Conservation (phyloP, 2,113 vertebrate genomes). For the Bagarius yarrelli region DNA sequence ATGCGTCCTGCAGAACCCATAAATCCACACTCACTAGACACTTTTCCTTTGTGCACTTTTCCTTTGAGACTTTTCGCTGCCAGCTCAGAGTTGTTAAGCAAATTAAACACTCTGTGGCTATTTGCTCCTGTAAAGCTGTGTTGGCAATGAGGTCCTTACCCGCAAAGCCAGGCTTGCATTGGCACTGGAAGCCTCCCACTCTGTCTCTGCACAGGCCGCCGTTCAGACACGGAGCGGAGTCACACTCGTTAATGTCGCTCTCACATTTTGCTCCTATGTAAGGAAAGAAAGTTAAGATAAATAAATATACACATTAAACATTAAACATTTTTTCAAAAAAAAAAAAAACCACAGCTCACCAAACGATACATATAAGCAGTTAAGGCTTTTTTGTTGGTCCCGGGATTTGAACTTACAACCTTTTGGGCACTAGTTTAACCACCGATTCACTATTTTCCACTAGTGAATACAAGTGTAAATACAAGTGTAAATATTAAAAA, state of each 20-base stretch:
- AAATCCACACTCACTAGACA: slow-evolving; percentile 30
- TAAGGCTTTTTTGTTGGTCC: no score
- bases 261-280: slow-evolving; percentile 92
- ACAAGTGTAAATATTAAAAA: no score
- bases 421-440: no score
- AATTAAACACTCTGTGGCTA: slow-evolving; percentile 8
- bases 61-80: slow-evolving; percentile 25
- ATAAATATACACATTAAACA: not conserved
- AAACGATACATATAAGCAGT: no score
- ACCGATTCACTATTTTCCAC: no score
- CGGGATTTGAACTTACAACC: no score
- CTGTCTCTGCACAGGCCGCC: slow-evolving; percentile 83
- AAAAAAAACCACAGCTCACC: not conserved
- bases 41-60: slow-evolving; percentile 27
- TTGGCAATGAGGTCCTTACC: slow-evolving; percentile 69
- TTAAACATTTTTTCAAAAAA: no score
- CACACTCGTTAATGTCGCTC: slow-evolving; percentile 88
- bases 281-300: slow-evolving; percentile 17
- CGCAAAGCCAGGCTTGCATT: slow-evolving; percentile 84
- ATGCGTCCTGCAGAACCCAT: slow-evolving; percentile 33
- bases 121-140: slow-evolving; percentile 34
- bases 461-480: no score
- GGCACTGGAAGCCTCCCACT: slow-evolving; percentile 82
- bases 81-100: slow-evolving; percentile 31
- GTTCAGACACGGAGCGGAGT: slow-evolving; percentile 85